Evolutionary conservation across 92 coral and sea anemone genomes (phyloP).

Genomic region (Pocillopora meandrina): DNA sequence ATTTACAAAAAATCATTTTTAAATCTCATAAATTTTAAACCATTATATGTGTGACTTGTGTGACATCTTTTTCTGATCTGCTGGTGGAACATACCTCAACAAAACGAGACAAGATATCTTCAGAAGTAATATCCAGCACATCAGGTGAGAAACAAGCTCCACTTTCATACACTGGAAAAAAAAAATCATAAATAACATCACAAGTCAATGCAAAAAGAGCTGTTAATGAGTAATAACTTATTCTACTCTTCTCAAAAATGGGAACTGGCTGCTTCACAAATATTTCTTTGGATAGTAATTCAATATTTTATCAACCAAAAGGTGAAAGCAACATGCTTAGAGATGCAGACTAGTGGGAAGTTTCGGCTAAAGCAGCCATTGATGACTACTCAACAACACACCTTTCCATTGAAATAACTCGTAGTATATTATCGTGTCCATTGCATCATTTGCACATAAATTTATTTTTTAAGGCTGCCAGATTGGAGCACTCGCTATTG

Average conservation of each 20-base stretch:
- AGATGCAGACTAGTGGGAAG: no score
- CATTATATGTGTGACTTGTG: not conserved
- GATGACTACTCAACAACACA: no score
- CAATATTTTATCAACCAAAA: no score
- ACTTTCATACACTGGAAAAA: conserved; percentile 77
- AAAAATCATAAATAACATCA: not conserved
- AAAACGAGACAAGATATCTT: conserved; percentile 78
- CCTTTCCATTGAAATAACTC: not conserved
- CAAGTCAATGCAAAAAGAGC: not conserved
- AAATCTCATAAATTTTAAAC: not conserved
- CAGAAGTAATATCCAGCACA: conserved; percentile 87
- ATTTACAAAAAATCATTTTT: not conserved
- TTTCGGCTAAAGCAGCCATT: no score
- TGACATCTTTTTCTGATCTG: not conserved
- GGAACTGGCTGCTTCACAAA: not conserved
- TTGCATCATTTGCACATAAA: no score
- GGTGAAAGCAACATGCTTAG: no score
- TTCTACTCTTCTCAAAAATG: no score
- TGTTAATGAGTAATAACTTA: no score
- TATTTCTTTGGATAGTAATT: no score
- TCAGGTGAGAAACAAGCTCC: conserved; percentile 89
- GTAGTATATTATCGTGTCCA: not conserved
- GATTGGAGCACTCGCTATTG: no score
- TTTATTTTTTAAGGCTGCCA: no score
- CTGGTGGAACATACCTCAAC: conserved; percentile 59